Evolutionary conservation across 1,140 invertebrate genomes (phyloP).

Genomic region (Polypedilum vanderplanki): DNA sequence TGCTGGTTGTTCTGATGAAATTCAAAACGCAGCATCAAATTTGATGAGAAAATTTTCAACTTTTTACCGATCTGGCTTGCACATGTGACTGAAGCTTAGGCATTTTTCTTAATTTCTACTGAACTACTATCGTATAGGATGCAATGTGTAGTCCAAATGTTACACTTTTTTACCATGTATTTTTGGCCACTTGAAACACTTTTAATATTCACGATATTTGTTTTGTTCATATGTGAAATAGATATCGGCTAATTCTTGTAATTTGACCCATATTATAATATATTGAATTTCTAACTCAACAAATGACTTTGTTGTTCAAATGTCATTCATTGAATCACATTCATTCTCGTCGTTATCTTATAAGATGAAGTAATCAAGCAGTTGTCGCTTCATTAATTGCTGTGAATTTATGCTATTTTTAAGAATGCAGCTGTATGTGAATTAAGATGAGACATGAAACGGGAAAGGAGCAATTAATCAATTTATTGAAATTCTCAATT

Average conservation of each 20-base stretch:
- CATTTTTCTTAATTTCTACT: not conserved
- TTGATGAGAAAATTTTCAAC: conserved; percentile 20
- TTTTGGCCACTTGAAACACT: not conserved
- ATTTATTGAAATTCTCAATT: conserved; percentile 1
- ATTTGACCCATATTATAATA: not conserved
- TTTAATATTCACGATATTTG: not conserved
- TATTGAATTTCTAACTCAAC: too few relatives aligned
- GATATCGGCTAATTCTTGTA: conserved; percentile 22
- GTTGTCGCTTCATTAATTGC: not conserved
- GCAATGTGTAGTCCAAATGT: conserved; percentile 24
- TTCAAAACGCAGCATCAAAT: not conserved
- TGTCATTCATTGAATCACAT: not conserved
- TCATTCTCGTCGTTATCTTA: conserved; percentile 1
- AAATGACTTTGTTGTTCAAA: too few relatives aligned
- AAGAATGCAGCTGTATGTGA: not conserved
- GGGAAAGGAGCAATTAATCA: conserved; percentile 1
- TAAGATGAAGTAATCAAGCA: not conserved
- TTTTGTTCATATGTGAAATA: conserved; percentile 6
- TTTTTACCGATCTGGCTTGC: conserved; percentile 6
- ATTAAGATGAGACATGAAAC: not conserved
- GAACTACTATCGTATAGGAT: conserved; percentile 10
- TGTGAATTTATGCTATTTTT: not conserved
- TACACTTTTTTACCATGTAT: conserved; percentile 1
- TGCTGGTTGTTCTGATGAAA: not conserved
- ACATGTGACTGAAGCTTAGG: not conserved